Evolutionary conservation across 2,888 invertebrate genomes (phyloP), one percentile per base, ranked within the genome.

Genomic region (Rhagonycha fulva): DNA sequence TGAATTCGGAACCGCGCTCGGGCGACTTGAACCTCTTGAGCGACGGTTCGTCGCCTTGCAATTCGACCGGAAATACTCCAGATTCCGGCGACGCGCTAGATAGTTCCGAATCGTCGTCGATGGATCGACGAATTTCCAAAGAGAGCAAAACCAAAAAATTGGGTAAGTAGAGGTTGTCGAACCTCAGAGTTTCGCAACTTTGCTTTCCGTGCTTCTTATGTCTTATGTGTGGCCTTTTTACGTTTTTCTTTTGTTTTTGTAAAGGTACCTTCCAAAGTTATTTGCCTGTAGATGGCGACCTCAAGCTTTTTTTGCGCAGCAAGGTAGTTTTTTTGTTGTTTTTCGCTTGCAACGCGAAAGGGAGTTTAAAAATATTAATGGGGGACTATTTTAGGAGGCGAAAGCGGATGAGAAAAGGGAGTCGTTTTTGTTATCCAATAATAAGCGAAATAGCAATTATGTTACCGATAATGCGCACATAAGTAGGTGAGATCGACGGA

Each of bases 11-110:
- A 80, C 88, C 90, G 62, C 90, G 91, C 84, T 89, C 90, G 85
- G 90, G 90, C 4, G 91, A 92, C 84, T 89, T 90, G 80, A 89
- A 89, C 76, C 84, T 91, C 74, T 84, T 90, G 72, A 91, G 91
- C 82, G 91, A 92, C 82, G 91, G 91, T 32, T 90, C 91, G 14
- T 91, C 91, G 77, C 90, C 91, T 14, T 90, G 90, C 80, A 91
- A 90, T 72, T 91, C 91, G n/a, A 90, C 91, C 14, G 91, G 91
- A 9, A 91, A 91, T 81, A 91, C 91, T 14, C 91, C 92, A 5
- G 91, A 92, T 84, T 91, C 91, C 3, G 91, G 90, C 0, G 91
- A 91, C 80, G 90, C 91, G 14, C 84, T 91, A 66, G 91, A 91
- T 80, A 91, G 91, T 82, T 89, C 89, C 12, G 89, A 89, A 72